A percentile compares a stretch with the other conserved stretches of the same genome.
phyloP scores from a whole-genome alignment of 2,113 vertebrate species.

The Rhombomys opimus region DNA sequence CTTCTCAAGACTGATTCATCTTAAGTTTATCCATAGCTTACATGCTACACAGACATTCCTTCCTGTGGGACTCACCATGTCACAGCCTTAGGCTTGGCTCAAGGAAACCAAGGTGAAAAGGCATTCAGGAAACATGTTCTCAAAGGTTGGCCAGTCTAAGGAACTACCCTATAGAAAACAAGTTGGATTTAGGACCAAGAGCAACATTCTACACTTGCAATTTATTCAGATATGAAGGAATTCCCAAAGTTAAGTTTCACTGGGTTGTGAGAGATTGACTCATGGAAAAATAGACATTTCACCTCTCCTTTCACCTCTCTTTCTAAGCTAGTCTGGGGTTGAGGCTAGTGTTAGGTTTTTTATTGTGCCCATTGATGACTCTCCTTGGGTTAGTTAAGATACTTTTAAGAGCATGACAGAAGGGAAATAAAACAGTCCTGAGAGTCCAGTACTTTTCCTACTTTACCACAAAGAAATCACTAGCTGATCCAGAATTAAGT shows the following conservation, averaged over 20 bases:
- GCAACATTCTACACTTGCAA: background rate
- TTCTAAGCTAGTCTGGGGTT: background rate
- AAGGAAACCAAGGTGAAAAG: background rate
- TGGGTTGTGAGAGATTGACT: background rate
- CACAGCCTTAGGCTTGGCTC: background rate
- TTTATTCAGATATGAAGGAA: background rate
- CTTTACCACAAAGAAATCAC: background rate
- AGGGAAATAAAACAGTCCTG: background rate
- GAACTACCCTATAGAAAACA: background rate
- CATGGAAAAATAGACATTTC: background rate
- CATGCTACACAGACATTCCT: background rate
- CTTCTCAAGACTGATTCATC: background rate
- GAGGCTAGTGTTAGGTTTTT: background rate
- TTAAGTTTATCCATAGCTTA: background rate
- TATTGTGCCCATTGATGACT: background rate
- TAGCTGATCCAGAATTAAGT: background rate
- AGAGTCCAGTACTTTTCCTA: background rate
- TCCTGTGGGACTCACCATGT: rapidly evolving
- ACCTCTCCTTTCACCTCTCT: background rate
- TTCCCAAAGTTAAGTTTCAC: background rate
- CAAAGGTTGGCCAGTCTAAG: background rate
- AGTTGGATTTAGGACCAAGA: background rate
- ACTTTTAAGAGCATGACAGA: background rate
- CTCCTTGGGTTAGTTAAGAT: background rate
- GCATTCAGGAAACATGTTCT: background rate